These are phyloP conservation scores for Atopsyche davidsoni DNA, from an alignment of 1,140 invertebrate species.

Conservation along the genomic window DNA sequence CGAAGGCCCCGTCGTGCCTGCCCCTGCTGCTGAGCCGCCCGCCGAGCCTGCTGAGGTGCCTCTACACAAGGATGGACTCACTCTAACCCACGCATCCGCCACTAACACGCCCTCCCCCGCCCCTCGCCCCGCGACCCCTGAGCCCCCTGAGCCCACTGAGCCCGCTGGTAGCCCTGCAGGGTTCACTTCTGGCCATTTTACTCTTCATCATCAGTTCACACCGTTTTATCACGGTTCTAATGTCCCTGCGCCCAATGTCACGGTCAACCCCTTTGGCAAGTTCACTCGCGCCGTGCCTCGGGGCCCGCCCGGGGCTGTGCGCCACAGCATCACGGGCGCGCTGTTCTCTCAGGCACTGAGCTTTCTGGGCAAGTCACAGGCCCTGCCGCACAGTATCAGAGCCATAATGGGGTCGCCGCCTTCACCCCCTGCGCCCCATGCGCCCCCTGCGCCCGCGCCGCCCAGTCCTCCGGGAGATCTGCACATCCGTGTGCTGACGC, in stretches of 20 bases:
- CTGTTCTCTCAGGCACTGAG: constrained; percentile 17
- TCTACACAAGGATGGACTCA: constrained; percentile 28
- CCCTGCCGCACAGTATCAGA: constrained; percentile 22
- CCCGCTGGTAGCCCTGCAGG: constrained; percentile 29
- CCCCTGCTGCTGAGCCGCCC: constrained; percentile 35
- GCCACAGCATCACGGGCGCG: constrained; percentile 12
- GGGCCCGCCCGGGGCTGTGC: constrained; percentile 17
- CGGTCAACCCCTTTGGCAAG: constrained; percentile 50
- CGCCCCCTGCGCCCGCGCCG: constrained; percentile 36
- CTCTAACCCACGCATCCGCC: constrained; percentile 27
- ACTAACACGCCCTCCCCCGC: constrained; percentile 32
- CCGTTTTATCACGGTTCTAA: constrained; percentile 22
- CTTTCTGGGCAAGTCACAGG: constrained; percentile 24
- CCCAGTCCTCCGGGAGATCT: constrained; percentile 50
- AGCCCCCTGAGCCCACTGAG: constrained; percentile 36
- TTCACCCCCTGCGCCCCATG: constrained; percentile 3
- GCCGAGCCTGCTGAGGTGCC: constrained; percentile 31
- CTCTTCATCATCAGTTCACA: constrained; percentile 26
- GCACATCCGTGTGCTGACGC: constrained; percentile 78
- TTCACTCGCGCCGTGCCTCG: constrained; percentile 20
- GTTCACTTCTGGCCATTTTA: constrained; percentile 17
- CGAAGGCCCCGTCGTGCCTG: constrained; percentile 25
- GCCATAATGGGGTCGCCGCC: constrained; percentile 34
- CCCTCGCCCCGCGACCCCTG: constrained; percentile 31
- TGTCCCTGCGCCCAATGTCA: constrained; percentile 51